These are phyloP conservation scores for Ephialtes manifestator DNA, from an alignment of 2,888 invertebrate species.

Conservation along the genomic window DNA sequence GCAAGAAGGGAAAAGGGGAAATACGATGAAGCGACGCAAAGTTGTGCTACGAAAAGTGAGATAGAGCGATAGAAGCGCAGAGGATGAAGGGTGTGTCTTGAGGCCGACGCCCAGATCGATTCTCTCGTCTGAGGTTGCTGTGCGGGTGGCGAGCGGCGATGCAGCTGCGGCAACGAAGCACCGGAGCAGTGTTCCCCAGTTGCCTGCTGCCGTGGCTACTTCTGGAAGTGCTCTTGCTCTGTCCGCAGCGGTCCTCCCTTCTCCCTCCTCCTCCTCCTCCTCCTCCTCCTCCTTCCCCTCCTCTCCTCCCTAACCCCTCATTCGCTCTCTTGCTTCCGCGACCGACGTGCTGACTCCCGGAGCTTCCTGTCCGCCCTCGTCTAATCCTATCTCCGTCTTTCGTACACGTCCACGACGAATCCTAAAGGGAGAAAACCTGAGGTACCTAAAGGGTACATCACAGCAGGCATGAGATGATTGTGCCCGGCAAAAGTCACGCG, in stretches of 20 bases:
- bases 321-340: constrained; percentile 50
- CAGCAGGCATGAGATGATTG: background rate
- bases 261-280: background rate
- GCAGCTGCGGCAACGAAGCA: constrained; percentile 51
- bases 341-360: constrained; percentile 39
- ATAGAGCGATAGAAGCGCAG: constrained; percentile 49
- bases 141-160: constrained; percentile 67
- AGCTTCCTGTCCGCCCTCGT: constrained; percentile 35
- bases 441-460: background rate
- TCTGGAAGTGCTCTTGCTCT: constrained; percentile 50
- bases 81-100: constrained; percentile 76
- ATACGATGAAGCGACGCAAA: constrained; percentile 36
- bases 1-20: constrained; percentile 53
- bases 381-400: constrained; percentile 29
- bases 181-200: constrained; percentile 52
- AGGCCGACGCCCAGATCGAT: constrained; percentile 85
- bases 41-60: constrained; percentile 49
- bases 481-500: constrained; percentile 19
- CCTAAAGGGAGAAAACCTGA: constrained; percentile 40
- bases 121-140: constrained; percentile 83
- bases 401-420: constrained; percentile 23
- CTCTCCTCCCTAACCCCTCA: background rate
- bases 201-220: constrained; percentile 38
- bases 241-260: constrained; percentile 46
- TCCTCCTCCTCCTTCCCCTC: background rate